Percentiles rank a stretch among this genome's conserved stretches.
Conservation (phyloP, 2,797 vertebrate species). For the Menidia menidia region DNA sequence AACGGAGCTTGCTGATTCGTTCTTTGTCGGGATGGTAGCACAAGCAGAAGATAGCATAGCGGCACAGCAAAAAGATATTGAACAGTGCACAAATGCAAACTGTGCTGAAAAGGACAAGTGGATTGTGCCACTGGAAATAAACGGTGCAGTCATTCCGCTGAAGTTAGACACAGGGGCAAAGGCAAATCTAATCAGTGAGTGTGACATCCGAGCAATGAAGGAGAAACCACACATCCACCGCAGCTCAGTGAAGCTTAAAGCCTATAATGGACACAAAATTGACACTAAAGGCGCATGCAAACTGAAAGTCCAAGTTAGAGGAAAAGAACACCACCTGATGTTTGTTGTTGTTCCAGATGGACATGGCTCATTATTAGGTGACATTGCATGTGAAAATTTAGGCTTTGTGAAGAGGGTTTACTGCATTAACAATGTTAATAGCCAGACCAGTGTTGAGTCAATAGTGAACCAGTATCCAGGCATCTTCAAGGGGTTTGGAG, state of each 20-base stretch:
- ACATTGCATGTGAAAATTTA: too few species aligned
- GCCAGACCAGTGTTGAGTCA: too few species aligned
- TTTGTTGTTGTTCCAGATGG: too few species aligned
- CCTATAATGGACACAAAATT: background rate
- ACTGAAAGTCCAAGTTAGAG: too few species aligned
- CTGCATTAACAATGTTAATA: too few species aligned
- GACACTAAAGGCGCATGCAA: too few species aligned
- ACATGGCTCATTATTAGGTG: too few species aligned
- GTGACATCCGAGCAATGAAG: background rate
- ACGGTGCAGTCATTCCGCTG: background rate
- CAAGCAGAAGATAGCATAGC: background rate
- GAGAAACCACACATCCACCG: background rate
- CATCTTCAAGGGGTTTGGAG: too few species aligned
- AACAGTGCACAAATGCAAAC: background rate
- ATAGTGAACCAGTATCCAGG: too few species aligned
- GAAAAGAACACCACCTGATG: too few species aligned
- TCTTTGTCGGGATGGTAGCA: background rate
- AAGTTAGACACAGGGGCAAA: constrained; percentile 9
- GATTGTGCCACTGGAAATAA: background rate
- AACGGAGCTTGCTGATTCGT: background rate
- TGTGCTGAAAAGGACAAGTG: background rate
- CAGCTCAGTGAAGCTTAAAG: background rate
- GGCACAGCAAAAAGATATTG: background rate
- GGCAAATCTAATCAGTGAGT: background rate
- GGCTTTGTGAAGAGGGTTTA: too few species aligned